Evolutionary conservation across 2,797 vertebrate genomes (phyloP).

Genomic region (Enteromius mattozi): DNA sequence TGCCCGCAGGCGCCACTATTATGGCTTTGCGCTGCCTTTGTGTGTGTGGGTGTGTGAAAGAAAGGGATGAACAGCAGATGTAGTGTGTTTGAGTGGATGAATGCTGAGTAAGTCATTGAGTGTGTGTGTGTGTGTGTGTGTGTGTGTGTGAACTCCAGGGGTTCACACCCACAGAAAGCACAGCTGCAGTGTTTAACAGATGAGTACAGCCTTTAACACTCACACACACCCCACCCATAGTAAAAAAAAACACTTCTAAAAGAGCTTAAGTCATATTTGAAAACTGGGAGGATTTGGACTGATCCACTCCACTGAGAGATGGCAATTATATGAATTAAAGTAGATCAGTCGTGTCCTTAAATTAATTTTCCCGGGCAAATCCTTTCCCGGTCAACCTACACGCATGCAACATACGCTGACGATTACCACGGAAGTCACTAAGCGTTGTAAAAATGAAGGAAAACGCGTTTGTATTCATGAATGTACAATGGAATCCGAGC

Average conservation of each 20-base stretch:
- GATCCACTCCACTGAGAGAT: background rate
- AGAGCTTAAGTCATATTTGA: constrained; percentile 19
- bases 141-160: constrained; percentile 34
- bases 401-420: background rate
- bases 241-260: constrained; percentile 2
- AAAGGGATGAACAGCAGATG: constrained; percentile 41
- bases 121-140: constrained; percentile 47
- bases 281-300: constrained; percentile 19
- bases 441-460: background rate
- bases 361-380: constrained; percentile 8
- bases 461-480: background rate
- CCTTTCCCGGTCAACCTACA: constrained; percentile 3
- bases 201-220: constrained; percentile 23
- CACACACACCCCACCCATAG: constrained; percentile 1
- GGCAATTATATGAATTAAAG: constrained; percentile 13
- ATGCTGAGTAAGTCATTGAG: constrained; percentile 56
- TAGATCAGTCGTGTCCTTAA: constrained; percentile 15
- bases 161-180: constrained; percentile 44
- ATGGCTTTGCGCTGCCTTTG: constrained; percentile 43
- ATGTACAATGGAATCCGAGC: background rate
- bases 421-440: background rate
- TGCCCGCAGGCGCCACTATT: constrained; percentile 38
- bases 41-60: constrained; percentile 49
- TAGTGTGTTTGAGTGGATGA: constrained; percentile 54
- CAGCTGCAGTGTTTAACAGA: constrained; percentile 57